Percentiles rank a stretch among this genome's conserved stretches.
Evolutionary conservation across 64 coral and sea anemone species (phyloP).

Genomic region (Montipora cactus): DNA sequence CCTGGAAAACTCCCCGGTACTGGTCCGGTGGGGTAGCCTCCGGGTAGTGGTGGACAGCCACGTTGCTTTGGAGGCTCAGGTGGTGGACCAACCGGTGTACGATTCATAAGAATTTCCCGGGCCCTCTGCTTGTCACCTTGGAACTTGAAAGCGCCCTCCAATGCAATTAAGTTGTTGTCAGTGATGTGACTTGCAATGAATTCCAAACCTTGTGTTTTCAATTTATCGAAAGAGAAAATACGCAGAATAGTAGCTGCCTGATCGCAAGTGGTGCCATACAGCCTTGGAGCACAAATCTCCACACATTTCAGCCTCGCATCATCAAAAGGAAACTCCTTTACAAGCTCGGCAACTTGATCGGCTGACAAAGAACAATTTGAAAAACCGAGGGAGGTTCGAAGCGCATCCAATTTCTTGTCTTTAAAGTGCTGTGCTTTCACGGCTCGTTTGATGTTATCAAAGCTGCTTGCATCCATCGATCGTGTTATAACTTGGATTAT

Average conservation of each 20-base stretch:
- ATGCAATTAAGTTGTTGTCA: conserved; percentile 42
- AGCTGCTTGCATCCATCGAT: conserved; percentile 53
- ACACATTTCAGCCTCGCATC: conserved; percentile 60
- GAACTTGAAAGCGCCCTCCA: conserved; percentile 59
- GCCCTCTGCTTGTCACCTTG: conserved; percentile 21
- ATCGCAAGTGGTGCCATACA: conserved; percentile 43
- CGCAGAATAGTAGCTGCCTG: conserved; percentile 46
- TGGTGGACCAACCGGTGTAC: neutral
- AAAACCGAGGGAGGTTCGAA: neutral
- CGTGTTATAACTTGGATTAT: no score
- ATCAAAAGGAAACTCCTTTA: conserved; percentile 62
- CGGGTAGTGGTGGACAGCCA: conserved; percentile 16
- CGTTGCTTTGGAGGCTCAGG: neutral
- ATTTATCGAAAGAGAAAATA: conserved; percentile 62
- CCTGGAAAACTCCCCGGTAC: neutral
- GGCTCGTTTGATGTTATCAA: conserved; percentile 36
- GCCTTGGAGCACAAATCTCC: conserved; percentile 16
- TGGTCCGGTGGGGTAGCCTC: neutral
- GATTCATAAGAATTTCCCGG: conserved; percentile 43
- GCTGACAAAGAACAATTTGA: conserved; percentile 47
- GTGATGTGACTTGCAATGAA: conserved; percentile 43
- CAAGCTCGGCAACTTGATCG: conserved; percentile 57
- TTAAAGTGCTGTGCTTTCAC: conserved; percentile 36
- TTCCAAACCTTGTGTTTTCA: conserved; percentile 60
- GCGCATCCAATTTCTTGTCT: conserved; percentile 47